A percentile compares a stretch with the other conserved stretches of the same genome.
These are phyloP conservation scores for Leptobrachium ailaonicum DNA, from an alignment of 2,113 vertebrate species.

Conservation along the genomic window DNA sequence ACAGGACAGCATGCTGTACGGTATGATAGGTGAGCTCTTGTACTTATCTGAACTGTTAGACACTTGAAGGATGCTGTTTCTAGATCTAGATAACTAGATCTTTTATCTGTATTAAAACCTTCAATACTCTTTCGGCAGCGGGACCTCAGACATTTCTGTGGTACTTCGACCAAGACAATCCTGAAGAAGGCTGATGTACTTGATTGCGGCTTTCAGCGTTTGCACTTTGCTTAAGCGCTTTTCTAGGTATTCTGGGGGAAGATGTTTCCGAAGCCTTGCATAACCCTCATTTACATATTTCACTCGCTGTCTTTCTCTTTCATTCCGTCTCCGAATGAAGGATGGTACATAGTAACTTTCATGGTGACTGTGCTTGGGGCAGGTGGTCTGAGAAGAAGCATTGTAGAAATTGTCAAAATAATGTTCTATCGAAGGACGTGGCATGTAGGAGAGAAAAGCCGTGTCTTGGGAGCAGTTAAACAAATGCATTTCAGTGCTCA, in stretches of 20 bases:
- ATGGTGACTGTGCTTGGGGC: conserved; percentile 51
- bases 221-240: conserved; percentile 78
- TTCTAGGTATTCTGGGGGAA: conserved; percentile 70
- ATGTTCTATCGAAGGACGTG: conserved; percentile 55
- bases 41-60: no score
- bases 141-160: conserved; percentile 20
- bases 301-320: conserved; percentile 74
- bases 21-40: no score
- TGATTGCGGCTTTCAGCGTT: conserved; percentile 74
- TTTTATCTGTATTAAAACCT: background rate
- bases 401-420: conserved; percentile 57
- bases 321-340: conserved; percentile 76
- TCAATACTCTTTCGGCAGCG: background rate
- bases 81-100: no score
- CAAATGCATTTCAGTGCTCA: conserved; percentile 59
- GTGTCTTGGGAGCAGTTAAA: conserved; percentile 63
- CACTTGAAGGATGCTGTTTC: no score
- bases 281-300: conserved; percentile 79
- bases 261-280: conserved; percentile 69
- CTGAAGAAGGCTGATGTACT: conserved; percentile 70
- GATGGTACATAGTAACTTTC: conserved; percentile 66
- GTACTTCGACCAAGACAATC: conserved; percentile 60
- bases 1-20: no score
- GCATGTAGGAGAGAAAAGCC: conserved; percentile 61
- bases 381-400: conserved; percentile 57